These are phyloP conservation scores for Anguilla obscura DNA, from an alignment of 2,797 vertebrate genomes.

Conservation along the genomic window DNA sequence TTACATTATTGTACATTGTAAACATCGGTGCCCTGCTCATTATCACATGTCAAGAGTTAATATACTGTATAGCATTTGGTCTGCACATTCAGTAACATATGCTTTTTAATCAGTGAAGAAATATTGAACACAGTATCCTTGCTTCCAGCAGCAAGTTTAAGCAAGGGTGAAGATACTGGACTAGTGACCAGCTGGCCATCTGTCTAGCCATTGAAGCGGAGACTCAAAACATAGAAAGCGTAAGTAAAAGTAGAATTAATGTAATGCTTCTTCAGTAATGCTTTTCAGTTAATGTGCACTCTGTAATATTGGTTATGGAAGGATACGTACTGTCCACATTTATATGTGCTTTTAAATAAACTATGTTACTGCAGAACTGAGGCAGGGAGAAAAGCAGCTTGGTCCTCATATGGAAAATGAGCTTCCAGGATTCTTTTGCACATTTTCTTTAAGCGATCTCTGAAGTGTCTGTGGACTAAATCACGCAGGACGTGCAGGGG, in stretches of 20 bases:
- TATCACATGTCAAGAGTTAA: conserved; percentile 31
- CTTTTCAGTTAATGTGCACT: not conserved
- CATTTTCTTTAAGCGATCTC: not conserved
- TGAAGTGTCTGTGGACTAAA: not conserved
- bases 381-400: not conserved
- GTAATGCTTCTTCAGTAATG: not conserved
- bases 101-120: conserved; percentile 22
- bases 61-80: not conserved
- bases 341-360: conserved; percentile 5
- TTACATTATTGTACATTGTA: conserved; percentile 17
- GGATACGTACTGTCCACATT: not conserved
- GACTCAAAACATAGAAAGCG: not conserved
- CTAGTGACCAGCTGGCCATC: not conserved
- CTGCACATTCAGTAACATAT: conserved; percentile 39
- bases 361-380: not conserved
- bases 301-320: conserved; percentile 1
- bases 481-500: not conserved
- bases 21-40: conserved; percentile 43
- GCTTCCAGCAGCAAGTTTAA: not conserved
- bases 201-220: not conserved
- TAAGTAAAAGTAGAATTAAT: not conserved
- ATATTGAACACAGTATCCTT: not conserved
- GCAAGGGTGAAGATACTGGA: not conserved
- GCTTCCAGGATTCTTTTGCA: not conserved
- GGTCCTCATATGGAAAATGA: not conserved